phyloP scores from a whole-genome alignment of 2,797 vertebrate genomes.

The Coracias cyanogaster region DNA sequence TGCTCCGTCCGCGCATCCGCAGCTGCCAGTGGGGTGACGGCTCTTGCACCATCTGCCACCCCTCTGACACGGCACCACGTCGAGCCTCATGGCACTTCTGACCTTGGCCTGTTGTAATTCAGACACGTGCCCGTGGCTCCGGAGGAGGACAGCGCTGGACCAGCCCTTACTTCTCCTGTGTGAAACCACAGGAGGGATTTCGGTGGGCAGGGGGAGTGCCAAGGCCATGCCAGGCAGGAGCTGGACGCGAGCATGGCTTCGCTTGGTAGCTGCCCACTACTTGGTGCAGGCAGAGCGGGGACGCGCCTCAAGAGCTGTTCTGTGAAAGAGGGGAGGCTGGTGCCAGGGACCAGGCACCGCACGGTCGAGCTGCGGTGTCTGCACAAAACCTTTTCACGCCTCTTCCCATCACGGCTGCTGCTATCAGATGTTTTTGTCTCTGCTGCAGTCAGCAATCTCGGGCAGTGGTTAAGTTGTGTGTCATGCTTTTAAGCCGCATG shows the following conservation, averaged over 20 bases:
- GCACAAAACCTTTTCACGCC: background rate
- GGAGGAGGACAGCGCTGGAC: background rate
- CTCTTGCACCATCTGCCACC: background rate
- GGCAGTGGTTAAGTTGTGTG: constrained; percentile 23
- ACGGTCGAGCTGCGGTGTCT: background rate
- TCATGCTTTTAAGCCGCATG: background rate
- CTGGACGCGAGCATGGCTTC: fast-evolving
- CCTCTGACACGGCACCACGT: background rate
- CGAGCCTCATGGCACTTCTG: fast-evolving
- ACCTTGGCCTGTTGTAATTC: background rate
- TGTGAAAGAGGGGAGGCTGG: background rate
- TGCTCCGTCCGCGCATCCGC: background rate
- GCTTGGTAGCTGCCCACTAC: background rate
- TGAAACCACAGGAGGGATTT: background rate
- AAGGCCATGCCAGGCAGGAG: background rate
- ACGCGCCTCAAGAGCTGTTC: background rate
- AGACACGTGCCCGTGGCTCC: fast-evolving
- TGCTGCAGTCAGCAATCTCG: constrained; percentile 58
- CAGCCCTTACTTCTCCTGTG: background rate
- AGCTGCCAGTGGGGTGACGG: fast-evolving
- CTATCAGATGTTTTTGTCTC: background rate
- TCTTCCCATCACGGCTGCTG: background rate
- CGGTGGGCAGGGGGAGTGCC: background rate
- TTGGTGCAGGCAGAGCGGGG: background rate
- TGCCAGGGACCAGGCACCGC: fast-evolving